Evolutionary conservation across 2,888 invertebrate genomes (phyloP), one percentile per base, ranked within the genome.

Genomic region (Cosmia trapezina): DNA sequence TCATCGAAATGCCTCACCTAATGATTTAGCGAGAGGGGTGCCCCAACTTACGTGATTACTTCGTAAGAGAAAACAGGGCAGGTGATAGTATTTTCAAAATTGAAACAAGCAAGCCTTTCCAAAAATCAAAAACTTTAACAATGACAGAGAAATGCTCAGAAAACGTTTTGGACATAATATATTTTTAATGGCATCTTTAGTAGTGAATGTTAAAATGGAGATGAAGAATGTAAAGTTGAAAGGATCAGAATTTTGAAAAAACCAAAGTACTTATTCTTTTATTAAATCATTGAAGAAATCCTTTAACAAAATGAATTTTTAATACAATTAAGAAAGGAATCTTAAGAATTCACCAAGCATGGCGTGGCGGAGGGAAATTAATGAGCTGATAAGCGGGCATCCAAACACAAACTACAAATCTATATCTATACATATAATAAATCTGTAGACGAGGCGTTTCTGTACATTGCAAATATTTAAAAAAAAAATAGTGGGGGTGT

Each of bases 51-150:
- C 33, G 17, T 68, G 68, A 19, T 76, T 73, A 73, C 66, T 73
- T 81, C 64, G 74, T 47, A 74, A 82, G 79, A 70, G 79, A 78
- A 81, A 81, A 82, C 83, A 33, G n/a, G 14, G 33, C 11, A 57
- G 51, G 56, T 41, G 69, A 53, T 57, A 54, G 9, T 68, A 59
- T 49, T 69, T 68, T 51, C 22, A 33, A 57, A 69, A 53, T 65
- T 62, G 28, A 47, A 43, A 19, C 17, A 49, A 47, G 12, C 41
- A 53, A 14, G 12, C 17, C 12, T 51, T 69, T 62, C 4, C 3
- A n/a, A n/a, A 7, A 11, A 33, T 17, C 3, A 41, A 28, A 51
- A 4, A 8, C 19, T 9, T 61, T 37, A 28, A 37, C 43, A 14
- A 7, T 14, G 17, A 0, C 11, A 11, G 19, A 33, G 4, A 11